These are phyloP conservation scores for Scaeva pyrastri DNA, from an alignment of 2,888 invertebrate genomes.

Conservation along the genomic window DNA sequence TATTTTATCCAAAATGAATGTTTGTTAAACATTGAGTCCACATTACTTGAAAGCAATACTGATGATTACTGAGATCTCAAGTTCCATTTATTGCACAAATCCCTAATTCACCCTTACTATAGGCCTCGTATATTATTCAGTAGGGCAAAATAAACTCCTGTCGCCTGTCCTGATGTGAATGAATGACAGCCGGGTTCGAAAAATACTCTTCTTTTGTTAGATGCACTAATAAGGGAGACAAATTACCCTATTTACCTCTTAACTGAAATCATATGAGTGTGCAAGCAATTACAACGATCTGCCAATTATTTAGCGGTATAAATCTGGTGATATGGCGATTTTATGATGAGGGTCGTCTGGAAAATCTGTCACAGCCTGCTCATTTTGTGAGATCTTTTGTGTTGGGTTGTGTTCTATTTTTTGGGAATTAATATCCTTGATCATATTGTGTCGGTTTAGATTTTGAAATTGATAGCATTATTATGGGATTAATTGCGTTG, in stretches of 20 bases:
- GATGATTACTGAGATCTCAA: not conserved
- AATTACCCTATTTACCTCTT: constrained; percentile 75
- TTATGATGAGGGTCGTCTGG: constrained; percentile 65
- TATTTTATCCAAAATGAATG: no score
- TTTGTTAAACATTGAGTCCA: no score
- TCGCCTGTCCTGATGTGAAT: no score
- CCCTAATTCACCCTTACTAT: not conserved
- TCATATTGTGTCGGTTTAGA: constrained; percentile 67
- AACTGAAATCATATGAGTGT: constrained; percentile 74
- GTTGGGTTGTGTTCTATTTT: not conserved
- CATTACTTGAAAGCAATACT: no score
- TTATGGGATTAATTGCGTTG: constrained; percentile 58
- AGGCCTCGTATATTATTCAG: not conserved
- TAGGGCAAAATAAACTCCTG: constrained; percentile 28
- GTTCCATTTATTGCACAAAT: not conserved
- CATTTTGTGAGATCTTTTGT: constrained; percentile 52
- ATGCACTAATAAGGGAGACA: constrained; percentile 72
- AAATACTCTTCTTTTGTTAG: constrained; percentile 59
- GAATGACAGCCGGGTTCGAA: constrained; percentile 53
- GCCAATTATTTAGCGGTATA: constrained; percentile 72
- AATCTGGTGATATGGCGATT: constrained; percentile 44
- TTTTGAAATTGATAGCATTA: constrained; percentile 68
- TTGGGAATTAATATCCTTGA: constrained; percentile 47
- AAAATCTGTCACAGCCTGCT: constrained; percentile 56
- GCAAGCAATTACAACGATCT: constrained; percentile 74